Evolutionary conservation across 2,888 invertebrate species (phyloP), one percentile per base, ranked within the genome.

Genomic region (Drosophila leonis): DNA sequence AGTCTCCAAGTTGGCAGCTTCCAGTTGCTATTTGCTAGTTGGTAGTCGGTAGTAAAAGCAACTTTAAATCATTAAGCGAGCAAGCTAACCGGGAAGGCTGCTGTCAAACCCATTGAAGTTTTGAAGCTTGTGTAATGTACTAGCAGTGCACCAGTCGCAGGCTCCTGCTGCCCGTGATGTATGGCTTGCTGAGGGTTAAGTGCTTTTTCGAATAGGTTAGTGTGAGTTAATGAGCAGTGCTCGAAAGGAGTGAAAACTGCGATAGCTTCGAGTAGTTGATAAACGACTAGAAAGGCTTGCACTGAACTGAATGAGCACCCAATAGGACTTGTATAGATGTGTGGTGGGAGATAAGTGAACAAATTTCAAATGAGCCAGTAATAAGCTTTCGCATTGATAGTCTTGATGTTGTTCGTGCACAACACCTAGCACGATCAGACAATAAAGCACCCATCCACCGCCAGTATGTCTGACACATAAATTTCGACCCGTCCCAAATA

Each of bases 41-140:
- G 54, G 29, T 27, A 54, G 39, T 61, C 33, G 31, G 31, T 44
- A 59, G 55, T 72, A 65, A 60, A 56, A 74, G 76, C 74, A 72
- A 76, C 76, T 82, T 84, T 78, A 84, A 83, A 84, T 82, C 83
- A 83, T 83, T 83, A 81, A 67, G 64, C 31, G 44, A 15, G 42
- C 78, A 46, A 65, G 66, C 67, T 5, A 63, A 46, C 20, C 5
- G 20, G 42, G 24, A 42, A 49, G 49, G 39, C 48, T 44, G 67
- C 81, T 78, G 78, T 82, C 84, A 82, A 80, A 75, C 65, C 61
- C 77, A 56, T 62, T 61, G 67, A 55, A 66, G 57, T 56, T 62
- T 55, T 56, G 60, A 31, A 42, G 64, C 52, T 42, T 70, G 69
- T 75, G 65, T 75, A 54, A 76, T 48, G 54, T 49, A 31, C 49